Evolutionary conservation across 2,113 vertebrate genomes (phyloP).

Genomic region (Pica pica): DNA sequence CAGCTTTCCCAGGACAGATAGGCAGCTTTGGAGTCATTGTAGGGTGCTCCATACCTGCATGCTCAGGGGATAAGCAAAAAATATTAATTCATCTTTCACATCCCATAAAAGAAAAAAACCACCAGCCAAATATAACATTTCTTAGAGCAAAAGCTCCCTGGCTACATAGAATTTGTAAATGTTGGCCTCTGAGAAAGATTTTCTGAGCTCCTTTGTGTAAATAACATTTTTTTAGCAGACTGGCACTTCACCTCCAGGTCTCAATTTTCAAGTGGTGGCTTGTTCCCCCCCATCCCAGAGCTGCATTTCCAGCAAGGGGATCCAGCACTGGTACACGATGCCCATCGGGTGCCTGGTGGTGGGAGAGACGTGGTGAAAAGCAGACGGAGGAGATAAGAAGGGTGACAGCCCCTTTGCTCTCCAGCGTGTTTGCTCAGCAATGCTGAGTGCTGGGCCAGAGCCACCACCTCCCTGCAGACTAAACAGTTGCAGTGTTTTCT

Average conservation of each 20-base stretch:
- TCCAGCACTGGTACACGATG: rapidly evolving
- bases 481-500: conserved; percentile 42
- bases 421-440: neutral
- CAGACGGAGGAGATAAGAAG: neutral
- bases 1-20: neutral
- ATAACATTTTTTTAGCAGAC: neutral
- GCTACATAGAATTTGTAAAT: neutral
- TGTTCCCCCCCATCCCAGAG: neutral
- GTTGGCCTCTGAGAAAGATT: neutral
- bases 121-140: neutral
- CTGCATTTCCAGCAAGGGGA: neutral
- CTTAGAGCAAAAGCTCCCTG: neutral
- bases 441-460: neutral
- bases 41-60: neutral
- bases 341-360: rapidly evolving
- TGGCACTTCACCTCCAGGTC: neutral
- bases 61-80: neutral
- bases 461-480: conserved; percentile 48
- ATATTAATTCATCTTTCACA: neutral
- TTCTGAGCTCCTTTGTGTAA: neutral
- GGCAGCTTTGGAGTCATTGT: neutral
- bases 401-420: neutral
- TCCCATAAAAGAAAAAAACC: neutral
- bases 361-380: neutral
- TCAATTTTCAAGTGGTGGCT: rapidly evolving